Evolutionary conservation across 2,113 vertebrate species (phyloP).

Genomic region (Spermophilus dauricus): DNA sequence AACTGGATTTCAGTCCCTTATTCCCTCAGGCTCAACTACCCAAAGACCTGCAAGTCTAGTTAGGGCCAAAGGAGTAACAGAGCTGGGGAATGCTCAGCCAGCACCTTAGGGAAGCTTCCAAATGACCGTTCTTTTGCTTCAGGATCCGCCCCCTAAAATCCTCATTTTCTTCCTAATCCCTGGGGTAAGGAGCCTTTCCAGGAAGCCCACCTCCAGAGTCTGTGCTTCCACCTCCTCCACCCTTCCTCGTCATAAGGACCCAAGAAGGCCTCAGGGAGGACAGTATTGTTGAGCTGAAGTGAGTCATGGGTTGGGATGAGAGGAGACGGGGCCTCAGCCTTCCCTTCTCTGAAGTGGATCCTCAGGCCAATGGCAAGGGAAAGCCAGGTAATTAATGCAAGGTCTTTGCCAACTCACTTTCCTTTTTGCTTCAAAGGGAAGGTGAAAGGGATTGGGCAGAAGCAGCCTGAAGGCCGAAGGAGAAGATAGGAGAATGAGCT

Average conservation of each 20-base stretch:
- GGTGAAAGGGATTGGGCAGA: not conserved
- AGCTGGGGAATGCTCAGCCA: not conserved
- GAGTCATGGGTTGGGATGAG: too few species aligned
- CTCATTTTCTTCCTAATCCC: not conserved
- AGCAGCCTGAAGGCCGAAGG: not conserved
- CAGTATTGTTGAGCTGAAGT: not conserved
- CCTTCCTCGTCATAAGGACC: not conserved
- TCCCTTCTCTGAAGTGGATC: not conserved
- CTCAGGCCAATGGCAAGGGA: not conserved
- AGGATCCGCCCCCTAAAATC: not conserved
- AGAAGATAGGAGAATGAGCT: accelerated
- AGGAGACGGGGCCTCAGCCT: not conserved
- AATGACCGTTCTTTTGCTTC: not conserved
- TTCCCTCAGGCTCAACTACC: not conserved
- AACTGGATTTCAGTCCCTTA: not conserved
- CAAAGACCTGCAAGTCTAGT: not conserved
- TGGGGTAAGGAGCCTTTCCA: accelerated
- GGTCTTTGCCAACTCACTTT: not conserved
- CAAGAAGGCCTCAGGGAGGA: not conserved
- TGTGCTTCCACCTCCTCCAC: too few species aligned
- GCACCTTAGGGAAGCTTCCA: not conserved
- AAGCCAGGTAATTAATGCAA: accelerated
- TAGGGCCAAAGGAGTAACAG: not conserved
- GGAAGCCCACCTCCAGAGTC: not conserved
- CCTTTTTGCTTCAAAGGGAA: not conserved